These are phyloP conservation scores for Sphaerodactylus townsendi DNA, from an alignment of 2,113 vertebrate genomes.

Conservation along the genomic window DNA sequence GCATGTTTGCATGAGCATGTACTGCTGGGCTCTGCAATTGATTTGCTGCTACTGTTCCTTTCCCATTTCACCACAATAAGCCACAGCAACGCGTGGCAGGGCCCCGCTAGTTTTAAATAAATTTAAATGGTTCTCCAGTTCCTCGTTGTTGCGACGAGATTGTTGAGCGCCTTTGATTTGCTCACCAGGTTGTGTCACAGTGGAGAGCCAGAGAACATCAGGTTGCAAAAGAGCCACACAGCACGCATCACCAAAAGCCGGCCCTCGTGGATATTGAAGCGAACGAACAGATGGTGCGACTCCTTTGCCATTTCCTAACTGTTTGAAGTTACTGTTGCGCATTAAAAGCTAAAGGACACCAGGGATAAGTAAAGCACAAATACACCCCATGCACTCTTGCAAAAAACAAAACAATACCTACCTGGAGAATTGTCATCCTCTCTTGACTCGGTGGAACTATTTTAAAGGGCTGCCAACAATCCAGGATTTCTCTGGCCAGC, in stretches of 20 bases:
- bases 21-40: too few species aligned
- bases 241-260: background rate
- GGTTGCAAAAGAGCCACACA: fast-evolving
- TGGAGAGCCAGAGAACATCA: fast-evolving
- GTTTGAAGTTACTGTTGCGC: background rate
- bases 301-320: slow-evolving; percentile 5
- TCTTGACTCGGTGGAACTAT: background rate
- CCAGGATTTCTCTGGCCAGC: background rate
- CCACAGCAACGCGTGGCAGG: too few species aligned
- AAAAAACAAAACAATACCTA: slow-evolving; percentile 10
- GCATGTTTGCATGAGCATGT: too few species aligned
- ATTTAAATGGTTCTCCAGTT: background rate
- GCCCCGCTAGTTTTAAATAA: too few species aligned
- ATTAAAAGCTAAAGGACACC: background rate
- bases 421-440: slow-evolving; percentile 3
- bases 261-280: background rate
- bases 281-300: background rate
- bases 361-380: background rate
- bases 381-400: fast-evolving
- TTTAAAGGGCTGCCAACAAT: background rate
- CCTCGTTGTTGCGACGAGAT: background rate
- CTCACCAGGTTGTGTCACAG: background rate
- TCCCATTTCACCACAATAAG: too few species aligned
- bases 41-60: too few species aligned
- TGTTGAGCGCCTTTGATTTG: background rate